These are phyloP conservation scores for Trigoniulus corallinus DNA, from an alignment of 1,140 invertebrate genomes.

Conservation along the genomic window DNA sequence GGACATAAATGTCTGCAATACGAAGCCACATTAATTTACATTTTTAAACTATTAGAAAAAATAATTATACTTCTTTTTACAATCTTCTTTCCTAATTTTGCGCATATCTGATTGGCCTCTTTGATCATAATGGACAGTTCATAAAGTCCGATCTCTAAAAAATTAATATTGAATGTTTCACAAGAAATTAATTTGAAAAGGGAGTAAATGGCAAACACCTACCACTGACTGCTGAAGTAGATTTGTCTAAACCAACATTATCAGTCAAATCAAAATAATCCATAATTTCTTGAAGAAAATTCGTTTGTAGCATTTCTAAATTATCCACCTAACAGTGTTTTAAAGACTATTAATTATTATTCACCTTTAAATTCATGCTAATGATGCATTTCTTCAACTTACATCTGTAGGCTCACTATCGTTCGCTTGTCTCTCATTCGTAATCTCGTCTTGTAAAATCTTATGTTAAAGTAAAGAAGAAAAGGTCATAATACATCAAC, in stretches of 20 bases:
- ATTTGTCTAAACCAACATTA: neutral
- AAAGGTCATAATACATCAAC: too few species aligned
- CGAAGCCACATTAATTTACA: too few species aligned
- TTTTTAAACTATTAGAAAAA: too few species aligned
- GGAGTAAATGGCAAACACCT: neutral
- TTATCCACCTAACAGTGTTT: too few species aligned
- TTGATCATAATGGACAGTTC: neutral
- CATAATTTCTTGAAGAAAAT: neutral
- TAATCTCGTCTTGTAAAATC: too few species aligned
- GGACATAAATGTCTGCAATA: neutral
- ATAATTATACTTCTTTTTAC: neutral
- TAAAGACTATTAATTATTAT: too few species aligned
- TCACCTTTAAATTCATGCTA: too few species aligned
- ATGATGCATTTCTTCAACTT: too few species aligned
- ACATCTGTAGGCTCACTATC: too few species aligned
- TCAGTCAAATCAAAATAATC: neutral
- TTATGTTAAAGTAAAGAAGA: too few species aligned
- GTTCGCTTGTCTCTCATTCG: too few species aligned
- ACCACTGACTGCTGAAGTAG: too few species aligned
- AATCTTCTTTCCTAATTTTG: neutral
- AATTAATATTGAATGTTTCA: neutral
- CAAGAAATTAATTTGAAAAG: neutral
- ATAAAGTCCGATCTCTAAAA: neutral
- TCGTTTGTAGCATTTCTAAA: neutral
- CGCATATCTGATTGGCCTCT: neutral